Conservation (phyloP, 2,797 vertebrate genomes). For the Adrianichthys oophorus region DNA sequence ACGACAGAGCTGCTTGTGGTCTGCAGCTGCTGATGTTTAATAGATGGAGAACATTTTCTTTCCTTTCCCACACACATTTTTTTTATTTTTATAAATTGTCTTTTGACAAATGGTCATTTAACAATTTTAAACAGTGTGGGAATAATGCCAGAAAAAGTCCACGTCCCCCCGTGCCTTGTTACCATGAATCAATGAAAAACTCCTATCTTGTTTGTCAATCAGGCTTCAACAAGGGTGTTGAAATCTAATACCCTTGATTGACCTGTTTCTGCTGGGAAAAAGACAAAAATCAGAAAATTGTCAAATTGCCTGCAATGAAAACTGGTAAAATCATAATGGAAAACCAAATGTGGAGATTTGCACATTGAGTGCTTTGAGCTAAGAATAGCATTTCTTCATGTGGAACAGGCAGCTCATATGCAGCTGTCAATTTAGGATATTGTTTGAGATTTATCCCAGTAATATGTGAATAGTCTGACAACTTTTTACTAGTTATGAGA, state of each 20-base stretch:
- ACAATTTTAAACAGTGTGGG: conserved; percentile 12
- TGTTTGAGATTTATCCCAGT: conserved; percentile 39
- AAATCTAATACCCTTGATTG: neutral
- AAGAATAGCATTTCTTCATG: conserved; percentile 44
- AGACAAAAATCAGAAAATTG: conserved; percentile 22
- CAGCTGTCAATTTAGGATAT: conserved; percentile 53
- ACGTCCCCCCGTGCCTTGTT: neutral
- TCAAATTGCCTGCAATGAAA: conserved; percentile 12
- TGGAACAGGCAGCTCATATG: conserved; percentile 27
- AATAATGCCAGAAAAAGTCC: conserved; percentile 4
- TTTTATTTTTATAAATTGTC: neutral
- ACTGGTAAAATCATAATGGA: neutral
- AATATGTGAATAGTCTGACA: conserved; percentile 59
- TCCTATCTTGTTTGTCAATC: conserved; percentile 20
- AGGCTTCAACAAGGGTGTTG: conserved; percentile 8
- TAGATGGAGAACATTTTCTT: neutral
- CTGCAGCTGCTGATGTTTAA: neutral
- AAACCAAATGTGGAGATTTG: conserved; percentile 8
- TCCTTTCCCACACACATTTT: neutral
- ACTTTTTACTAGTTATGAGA: conserved; percentile 47
- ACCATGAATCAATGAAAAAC: neutral
- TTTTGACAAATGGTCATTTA: neutral
- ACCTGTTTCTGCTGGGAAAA: conserved; percentile 12
- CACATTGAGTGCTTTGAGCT: conserved; percentile 15
- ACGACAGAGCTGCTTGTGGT: conserved; percentile 2